These are phyloP conservation scores for Taeniopygia guttata DNA, from an alignment of 2,797 vertebrate genomes.

Conservation along the genomic window DNA sequence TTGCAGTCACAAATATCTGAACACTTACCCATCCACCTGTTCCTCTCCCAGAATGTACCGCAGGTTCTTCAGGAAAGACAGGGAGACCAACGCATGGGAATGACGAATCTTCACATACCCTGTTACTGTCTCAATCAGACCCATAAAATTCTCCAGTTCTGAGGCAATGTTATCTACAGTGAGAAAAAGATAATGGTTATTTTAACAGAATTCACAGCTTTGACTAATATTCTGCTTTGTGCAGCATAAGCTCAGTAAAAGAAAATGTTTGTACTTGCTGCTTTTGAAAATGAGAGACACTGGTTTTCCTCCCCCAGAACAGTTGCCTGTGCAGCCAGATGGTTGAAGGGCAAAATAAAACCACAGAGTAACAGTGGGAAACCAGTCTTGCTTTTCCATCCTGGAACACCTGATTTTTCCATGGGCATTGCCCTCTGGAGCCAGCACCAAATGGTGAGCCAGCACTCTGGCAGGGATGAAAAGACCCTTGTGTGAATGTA, in stretches of 20 bases:
- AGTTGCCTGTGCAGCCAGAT: not conserved
- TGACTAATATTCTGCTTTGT: not conserved
- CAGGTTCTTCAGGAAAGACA: conserved; percentile 95
- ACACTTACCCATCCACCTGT: conserved; percentile 87
- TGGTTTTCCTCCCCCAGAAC: not conserved
- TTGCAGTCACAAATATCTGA: not conserved
- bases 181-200: not conserved
- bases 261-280: not conserved
- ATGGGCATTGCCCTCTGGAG: not conserved
- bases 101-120: conserved; percentile 96
- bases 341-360: conserved; percentile 9
- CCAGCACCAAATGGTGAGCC: conserved; percentile 25
- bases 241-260: not conserved
- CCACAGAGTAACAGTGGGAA: conserved; percentile 18
- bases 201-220: not conserved
- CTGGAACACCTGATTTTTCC: not conserved
- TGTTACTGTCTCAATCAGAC: conserved; percentile 93
- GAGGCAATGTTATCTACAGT: conserved; percentile 91
- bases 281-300: not conserved
- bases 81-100: conserved; percentile 91
- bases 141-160: conserved; percentile 98
- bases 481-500: not conserved
- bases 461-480: not conserved
- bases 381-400: conserved; percentile 13
- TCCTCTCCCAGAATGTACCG: conserved; percentile 92